Evolutionary conservation across 2,113 vertebrate genomes (phyloP), one percentile per base, ranked within the genome.

Genomic region (Uria lomvia): DNA sequence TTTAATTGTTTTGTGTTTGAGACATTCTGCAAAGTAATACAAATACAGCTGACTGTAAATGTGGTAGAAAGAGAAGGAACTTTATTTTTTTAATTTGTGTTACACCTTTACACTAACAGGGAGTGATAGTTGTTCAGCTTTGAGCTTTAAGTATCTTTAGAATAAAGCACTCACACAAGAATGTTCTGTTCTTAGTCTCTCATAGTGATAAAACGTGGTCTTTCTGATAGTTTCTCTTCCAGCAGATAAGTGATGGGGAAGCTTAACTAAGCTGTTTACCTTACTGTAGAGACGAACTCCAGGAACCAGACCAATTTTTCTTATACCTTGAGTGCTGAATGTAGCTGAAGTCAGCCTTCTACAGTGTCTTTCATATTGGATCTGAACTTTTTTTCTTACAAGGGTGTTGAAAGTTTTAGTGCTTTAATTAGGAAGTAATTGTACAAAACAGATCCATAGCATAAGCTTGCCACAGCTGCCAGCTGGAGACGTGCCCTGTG

Each of bases 381-480:
- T 53, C 65, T 74, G 72, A 90, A 49, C 27, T 62, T 43, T 13
- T 84, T 30, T 65, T 62, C 62, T 68, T 78, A 66, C 60, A 90
- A 95, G 76, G 65, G 63, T 94, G 75, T 17, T 95, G 93, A 84
- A 83, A 82, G 66, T 73, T 87, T 88, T 80, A 92, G 53, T 80
- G 49, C 86, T 92, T 94, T 85, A 79, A 82, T 84, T 68, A 90
- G 81, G 66, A 90, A 60, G 53, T 68, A 92, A 23, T 68, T 53
- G 34, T 72, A 67, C 30, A 65, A 60, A 63, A 38, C 36, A 58
- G 56, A 90, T 82, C 65, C 52, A 42, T 60, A 87, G 43, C 36
- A 29, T 82, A 53, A 91, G 34, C 62, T 91, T 95, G 66, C 38
- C 38, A 7, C 67, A 72, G 84, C 87, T 91, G 73, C 68, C 89